These are phyloP conservation scores for Vollenhovia emeryi DNA, from an alignment of 1,140 invertebrate species.

Conservation along the genomic window DNA sequence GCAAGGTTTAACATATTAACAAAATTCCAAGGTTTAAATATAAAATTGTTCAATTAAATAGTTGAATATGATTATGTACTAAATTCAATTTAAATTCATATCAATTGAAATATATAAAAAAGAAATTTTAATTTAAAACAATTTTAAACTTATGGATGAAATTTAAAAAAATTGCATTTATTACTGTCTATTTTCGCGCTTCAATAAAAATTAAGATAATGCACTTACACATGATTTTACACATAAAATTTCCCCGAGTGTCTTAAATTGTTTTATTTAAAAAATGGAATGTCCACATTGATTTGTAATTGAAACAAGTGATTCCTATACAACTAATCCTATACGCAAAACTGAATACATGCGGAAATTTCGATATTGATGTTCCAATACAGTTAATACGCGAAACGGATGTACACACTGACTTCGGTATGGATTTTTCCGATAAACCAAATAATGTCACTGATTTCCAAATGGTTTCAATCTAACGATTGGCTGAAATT, in stretches of 20 bases:
- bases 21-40: neutral
- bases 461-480: conserved; percentile 1
- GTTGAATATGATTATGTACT: neutral
- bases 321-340: neutral
- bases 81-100: neutral
- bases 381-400: neutral
- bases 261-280: too few species aligned
- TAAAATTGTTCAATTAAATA: neutral
- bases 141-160: neutral
- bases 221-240: too few species aligned
- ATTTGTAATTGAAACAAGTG: neutral
- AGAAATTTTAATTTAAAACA: too few species aligned
- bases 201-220: too few species aligned
- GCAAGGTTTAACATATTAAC: too few species aligned
- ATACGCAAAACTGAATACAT: neutral
- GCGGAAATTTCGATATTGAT: neutral
- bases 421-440: neutral
- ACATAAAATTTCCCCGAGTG: too few species aligned
- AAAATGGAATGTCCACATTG: neutral
- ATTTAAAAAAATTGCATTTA: too few species aligned
- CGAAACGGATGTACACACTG: neutral
- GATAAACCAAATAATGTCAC: neutral
- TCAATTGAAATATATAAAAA: neutral
- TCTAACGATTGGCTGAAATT: neutral
- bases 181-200: too few species aligned